These are phyloP conservation scores for Plutella xylostella DNA, from an alignment of 2,888 invertebrate species.

Conservation along the genomic window DNA sequence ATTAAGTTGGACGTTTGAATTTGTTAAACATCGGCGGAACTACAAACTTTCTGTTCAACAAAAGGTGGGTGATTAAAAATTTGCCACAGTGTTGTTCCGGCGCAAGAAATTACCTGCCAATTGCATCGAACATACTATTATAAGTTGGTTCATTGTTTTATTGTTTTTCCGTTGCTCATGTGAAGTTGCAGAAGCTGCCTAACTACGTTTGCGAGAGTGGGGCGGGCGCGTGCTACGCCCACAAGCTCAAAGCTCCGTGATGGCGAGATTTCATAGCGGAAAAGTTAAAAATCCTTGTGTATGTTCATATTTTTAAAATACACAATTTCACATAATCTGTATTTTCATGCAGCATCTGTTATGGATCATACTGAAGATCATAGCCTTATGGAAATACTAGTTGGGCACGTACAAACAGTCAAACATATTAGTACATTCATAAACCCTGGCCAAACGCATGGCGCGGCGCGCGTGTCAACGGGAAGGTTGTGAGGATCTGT, in stretches of 20 bases:
- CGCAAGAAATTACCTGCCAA: conserved; percentile 66
- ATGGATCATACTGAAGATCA: neutral
- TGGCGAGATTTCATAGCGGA: too few species aligned
- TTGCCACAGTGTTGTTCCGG: conserved; percentile 44
- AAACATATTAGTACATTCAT: conserved; percentile 60
- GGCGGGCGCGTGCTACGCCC: too few species aligned
- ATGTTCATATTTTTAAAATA: too few species aligned
- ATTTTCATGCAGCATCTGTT: too few species aligned
- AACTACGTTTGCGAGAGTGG: too few species aligned
- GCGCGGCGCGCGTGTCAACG: conserved; percentile 49
- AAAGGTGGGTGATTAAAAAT: conserved; percentile 42
- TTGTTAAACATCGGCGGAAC: neutral
- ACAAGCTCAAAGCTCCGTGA: too few species aligned
- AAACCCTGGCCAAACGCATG: conserved; percentile 52
- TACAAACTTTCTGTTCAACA: conserved; percentile 13
- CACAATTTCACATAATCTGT: too few species aligned
- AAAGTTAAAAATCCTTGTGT: too few species aligned
- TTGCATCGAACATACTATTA: conserved; percentile 63
- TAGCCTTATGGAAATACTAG: too few species aligned
- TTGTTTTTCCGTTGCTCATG: too few species aligned
- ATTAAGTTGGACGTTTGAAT: neutral
- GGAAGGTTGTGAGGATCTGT: conserved; percentile 22
- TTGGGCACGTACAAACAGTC: conserved; percentile 13
- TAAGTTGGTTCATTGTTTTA: conserved; percentile 60
- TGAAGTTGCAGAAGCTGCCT: too few species aligned